phyloP scores from a whole-genome alignment of 2,888 invertebrate species.

The Macropis europaea region DNA sequence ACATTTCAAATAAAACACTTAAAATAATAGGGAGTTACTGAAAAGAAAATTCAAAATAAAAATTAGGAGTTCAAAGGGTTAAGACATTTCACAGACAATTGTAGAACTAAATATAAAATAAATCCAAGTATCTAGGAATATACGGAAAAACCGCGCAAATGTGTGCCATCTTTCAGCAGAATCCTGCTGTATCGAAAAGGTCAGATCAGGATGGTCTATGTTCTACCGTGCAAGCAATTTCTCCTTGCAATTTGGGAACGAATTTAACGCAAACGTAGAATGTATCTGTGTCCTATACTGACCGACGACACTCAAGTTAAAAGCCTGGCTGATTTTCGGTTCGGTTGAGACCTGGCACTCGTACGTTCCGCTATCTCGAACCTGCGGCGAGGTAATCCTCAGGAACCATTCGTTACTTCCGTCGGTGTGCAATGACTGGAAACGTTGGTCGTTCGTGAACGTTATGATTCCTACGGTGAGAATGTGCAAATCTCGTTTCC shows the following conservation, averaged over 20 bases:
- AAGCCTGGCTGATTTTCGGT: conserved; percentile 88
- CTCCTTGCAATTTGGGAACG: background rate
- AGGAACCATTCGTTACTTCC: conserved; percentile 88
- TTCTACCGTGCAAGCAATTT: too few species aligned
- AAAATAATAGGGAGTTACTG: too few species aligned
- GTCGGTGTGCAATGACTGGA: conserved; percentile 86
- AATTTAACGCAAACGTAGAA: background rate
- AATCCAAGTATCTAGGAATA: too few species aligned
- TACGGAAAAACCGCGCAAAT: too few species aligned
- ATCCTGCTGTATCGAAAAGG: too few species aligned
- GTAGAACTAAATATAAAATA: too few species aligned
- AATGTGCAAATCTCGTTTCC: conserved; percentile 90
- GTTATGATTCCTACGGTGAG: conserved; percentile 87
- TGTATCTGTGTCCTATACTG: conserved; percentile 76
- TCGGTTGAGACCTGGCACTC: conserved; percentile 90
- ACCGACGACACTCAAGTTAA: conserved; percentile 89
- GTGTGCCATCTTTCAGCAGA: too few species aligned
- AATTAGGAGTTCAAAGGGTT: too few species aligned
- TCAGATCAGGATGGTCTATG: too few species aligned
- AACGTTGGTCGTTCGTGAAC: conserved; percentile 88
- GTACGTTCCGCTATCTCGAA: conserved; percentile 86
- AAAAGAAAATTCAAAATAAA: too few species aligned
- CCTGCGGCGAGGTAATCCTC: conserved; percentile 86
- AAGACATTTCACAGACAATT: too few species aligned
- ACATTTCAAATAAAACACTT: too few species aligned